Percentiles rank a stretch among this genome's conserved stretches.
Conservation (phyloP, 2,113 vertebrate genomes). For the Strix uralensis region DNA sequence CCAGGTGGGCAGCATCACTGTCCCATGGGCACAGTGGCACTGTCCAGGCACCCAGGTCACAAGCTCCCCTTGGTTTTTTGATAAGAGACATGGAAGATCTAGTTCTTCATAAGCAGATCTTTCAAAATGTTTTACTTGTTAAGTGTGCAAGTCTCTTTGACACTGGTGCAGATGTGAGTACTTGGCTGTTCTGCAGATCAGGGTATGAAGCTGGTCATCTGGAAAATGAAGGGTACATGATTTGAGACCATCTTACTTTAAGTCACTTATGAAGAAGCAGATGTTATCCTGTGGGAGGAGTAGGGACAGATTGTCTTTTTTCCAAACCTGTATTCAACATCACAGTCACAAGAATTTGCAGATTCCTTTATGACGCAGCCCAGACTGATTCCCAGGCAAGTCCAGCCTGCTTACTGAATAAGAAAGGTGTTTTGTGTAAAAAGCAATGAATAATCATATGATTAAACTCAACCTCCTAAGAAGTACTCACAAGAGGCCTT, state of each 20-base stretch:
- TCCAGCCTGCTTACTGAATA: neutral
- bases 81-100: neutral
- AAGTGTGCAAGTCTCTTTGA: neutral
- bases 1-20: neutral
- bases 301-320: neutral
- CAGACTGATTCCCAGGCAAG: neutral
- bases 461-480: neutral
- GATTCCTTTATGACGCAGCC: neutral
- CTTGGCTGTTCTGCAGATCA: neutral
- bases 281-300: neutral
- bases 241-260: neutral
- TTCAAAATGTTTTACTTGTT: neutral
- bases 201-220: neutral
- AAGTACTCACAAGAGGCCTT: neutral
- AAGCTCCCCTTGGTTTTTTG: neutral
- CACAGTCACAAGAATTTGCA: neutral
- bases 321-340: neutral
- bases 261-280: neutral
- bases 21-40: neutral
- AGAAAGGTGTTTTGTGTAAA: neutral
- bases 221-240: neutral
- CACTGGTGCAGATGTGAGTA: neutral
- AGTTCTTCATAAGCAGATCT: neutral
- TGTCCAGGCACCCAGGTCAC: neutral
- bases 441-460: neutral